A percentile compares a stretch with the other conserved stretches of the same genome.
These are phyloP conservation scores for Caenorhabditis wallacei DNA, from an alignment of 2,888 invertebrate genomes.

Conservation along the genomic window DNA sequence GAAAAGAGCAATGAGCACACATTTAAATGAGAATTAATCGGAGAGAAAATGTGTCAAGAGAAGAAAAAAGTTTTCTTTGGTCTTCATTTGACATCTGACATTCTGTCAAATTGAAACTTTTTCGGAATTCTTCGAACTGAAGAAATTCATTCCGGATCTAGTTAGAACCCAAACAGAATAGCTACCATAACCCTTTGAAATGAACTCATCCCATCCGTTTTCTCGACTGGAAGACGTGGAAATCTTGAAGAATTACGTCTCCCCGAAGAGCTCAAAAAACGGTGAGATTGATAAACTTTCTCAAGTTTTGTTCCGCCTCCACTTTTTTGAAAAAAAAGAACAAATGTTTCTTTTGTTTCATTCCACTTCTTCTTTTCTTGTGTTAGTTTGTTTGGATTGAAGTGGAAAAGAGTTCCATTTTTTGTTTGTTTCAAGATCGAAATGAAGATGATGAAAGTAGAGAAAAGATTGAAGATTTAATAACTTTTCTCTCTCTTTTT, in stretches of 20 bases:
- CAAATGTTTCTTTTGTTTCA: constrained; percentile 6
- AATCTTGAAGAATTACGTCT: constrained; percentile 38
- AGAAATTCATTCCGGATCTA: too few relatives aligned
- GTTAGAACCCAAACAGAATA: too few relatives aligned
- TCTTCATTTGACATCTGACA: constrained; percentile 62
- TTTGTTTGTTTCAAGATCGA: constrained; percentile 48
- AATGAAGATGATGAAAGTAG: neutral
- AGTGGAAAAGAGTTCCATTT: constrained; percentile 23
- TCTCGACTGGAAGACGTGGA: neutral
- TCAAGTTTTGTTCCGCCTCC: constrained; percentile 13
- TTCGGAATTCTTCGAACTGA: neutral
- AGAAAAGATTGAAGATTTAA: constrained; percentile 39
- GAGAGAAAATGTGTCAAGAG: constrained; percentile 51
- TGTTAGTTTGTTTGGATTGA: constrained; percentile 44
- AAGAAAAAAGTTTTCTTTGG: constrained; percentile 25
- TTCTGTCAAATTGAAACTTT: constrained; percentile 27
- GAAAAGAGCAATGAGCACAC: constrained; percentile 47
- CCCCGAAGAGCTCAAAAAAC: constrained; percentile 59
- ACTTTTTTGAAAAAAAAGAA: constrained; percentile 10
- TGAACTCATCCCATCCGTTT: neutral
- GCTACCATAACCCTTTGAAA: too few relatives aligned
- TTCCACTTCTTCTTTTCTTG: neutral
- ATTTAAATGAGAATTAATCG: constrained; percentile 60
- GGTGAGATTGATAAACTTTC: constrained; percentile 59
- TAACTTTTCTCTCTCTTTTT: constrained; percentile 29